These are phyloP conservation scores for Clangula hyemalis DNA, from an alignment of 2,797 vertebrate genomes.

Conservation along the genomic window DNA sequence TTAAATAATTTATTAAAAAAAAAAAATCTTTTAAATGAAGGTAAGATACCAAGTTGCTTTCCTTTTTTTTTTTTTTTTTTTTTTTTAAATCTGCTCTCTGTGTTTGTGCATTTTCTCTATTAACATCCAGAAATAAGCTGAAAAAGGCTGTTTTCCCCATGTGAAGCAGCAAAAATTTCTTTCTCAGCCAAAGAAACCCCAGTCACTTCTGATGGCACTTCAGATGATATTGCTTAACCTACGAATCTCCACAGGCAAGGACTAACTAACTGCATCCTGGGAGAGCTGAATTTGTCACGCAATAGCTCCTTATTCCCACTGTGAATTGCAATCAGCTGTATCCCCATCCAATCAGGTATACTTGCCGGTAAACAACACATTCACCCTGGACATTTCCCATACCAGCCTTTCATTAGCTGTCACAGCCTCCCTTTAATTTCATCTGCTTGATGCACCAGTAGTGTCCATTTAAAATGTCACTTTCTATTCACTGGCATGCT, in stretches of 20 bases:
- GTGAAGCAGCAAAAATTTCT: neutral
- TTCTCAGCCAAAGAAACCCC: neutral
- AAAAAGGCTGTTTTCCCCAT: neutral
- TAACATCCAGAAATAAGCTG: neutral
- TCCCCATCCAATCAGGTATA: neutral
- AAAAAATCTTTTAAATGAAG: neutral
- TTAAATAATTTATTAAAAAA: neutral
- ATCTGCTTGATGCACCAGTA: slow-evolving; percentile 17
- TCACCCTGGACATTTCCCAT: neutral
- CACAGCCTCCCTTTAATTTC: slow-evolving; percentile 33
- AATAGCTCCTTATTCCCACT: slow-evolving; percentile 11
- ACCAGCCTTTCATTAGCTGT: slow-evolving; percentile 23
- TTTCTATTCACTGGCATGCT: slow-evolving; percentile 29
- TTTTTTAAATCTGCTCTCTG: neutral
- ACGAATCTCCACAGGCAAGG: slow-evolving; percentile 9
- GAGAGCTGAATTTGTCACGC: neutral
- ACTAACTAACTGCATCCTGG: neutral
- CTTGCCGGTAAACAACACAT: slow-evolving; percentile 9
- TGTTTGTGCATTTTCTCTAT: neutral
- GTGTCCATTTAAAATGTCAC: slow-evolving; percentile 27
- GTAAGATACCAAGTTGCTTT: neutral
- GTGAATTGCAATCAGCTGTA: neutral
- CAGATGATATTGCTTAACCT: slow-evolving; percentile 16
- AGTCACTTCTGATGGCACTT: slow-evolving; percentile 3
- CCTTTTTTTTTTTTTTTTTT: neutral